phyloP scores from a whole-genome alignment of 2,113 vertebrate genomes.

The Hypomesus transpacificus region DNA sequence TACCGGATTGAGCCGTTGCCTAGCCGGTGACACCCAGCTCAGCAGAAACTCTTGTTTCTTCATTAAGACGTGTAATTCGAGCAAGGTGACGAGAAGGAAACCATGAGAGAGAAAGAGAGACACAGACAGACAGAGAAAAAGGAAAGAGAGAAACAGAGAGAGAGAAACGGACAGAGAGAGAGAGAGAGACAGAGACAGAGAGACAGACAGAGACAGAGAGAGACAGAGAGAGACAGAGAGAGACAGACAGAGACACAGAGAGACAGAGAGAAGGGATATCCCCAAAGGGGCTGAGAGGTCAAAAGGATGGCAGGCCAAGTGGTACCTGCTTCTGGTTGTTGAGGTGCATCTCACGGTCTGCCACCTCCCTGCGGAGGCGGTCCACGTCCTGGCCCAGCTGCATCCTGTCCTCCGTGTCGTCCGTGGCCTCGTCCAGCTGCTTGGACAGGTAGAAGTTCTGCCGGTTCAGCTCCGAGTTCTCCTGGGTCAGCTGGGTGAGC shows the following conservation, averaged over 20 bases:
- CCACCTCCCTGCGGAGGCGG: conserved; percentile 90
- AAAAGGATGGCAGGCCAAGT: neutral
- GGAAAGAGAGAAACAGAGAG: neutral
- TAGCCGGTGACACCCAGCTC: conserved; percentile 13
- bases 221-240: neutral
- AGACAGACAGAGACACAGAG: neutral
- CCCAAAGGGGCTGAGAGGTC: neutral
- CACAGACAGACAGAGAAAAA: neutral
- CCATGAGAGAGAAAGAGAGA: neutral
- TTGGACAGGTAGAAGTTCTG: conserved; percentile 96
- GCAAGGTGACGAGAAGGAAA: neutral
- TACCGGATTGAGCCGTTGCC: too few relatives aligned
- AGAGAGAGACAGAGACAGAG: neutral
- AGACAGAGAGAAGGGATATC: neutral
- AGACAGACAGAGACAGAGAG: neutral
- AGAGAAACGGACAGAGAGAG: neutral
- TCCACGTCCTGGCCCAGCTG: conserved; percentile 88
- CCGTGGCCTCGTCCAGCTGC: conserved; percentile 88
- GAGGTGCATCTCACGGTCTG: conserved; percentile 95
- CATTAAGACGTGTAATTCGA: neutral
- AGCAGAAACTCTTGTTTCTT: conserved; percentile 34
- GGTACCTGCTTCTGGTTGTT: conserved; percentile 95
- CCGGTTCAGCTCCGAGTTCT: conserved; percentile 94
- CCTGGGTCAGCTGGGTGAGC: conserved; percentile 89
- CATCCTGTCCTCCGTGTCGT: conserved; percentile 82